Evolutionary conservation across 2,888 invertebrate genomes (phyloP).

Genomic region (Halictus ligatus): DNA sequence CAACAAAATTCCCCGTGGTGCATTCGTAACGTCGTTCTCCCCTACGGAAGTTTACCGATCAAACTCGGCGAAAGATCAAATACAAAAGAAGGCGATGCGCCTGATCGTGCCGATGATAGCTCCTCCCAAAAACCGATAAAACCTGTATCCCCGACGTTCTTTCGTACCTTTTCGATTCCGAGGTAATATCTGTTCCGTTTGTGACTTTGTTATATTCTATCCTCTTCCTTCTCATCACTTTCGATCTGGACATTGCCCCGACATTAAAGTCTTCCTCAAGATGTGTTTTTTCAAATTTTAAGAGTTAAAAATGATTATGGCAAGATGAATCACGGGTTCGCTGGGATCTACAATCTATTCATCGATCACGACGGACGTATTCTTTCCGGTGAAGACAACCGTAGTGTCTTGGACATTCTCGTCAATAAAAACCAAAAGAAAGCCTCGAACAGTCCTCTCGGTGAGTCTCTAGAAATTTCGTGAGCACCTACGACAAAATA

Average conservation of each 20-base stretch:
- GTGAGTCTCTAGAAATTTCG: slow-evolving; percentile 35
- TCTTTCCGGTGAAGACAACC: slow-evolving; percentile 52
- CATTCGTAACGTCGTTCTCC: background rate
- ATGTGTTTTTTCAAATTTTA: slow-evolving; percentile 30
- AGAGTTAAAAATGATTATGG: slow-evolving; percentile 32
- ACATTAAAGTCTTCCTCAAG: background rate
- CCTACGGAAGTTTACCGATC: background rate
- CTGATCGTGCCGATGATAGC: background rate
- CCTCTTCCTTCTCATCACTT: background rate
- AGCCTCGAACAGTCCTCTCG: slow-evolving; percentile 15
- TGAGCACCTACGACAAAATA: background rate
- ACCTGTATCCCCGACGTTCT: background rate
- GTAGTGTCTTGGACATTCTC: slow-evolving; percentile 46
- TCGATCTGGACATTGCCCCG: background rate
- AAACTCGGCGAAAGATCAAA: background rate
- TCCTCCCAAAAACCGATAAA: slow-evolving; percentile 20
- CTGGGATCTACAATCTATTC: slow-evolving; percentile 21
- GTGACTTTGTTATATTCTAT: background rate
- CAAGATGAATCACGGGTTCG: background rate
- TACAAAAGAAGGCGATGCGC: background rate
- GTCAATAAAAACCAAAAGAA: slow-evolving; percentile 33
- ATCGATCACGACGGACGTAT: slow-evolving; percentile 29
- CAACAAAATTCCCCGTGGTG: slow-evolving; percentile 38
- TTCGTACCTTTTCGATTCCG: background rate
- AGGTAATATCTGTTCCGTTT: slow-evolving; percentile 33